These are phyloP conservation scores for Tonatia bakeri DNA, from an alignment of 2,113 vertebrate genomes.

Conservation along the genomic window DNA sequence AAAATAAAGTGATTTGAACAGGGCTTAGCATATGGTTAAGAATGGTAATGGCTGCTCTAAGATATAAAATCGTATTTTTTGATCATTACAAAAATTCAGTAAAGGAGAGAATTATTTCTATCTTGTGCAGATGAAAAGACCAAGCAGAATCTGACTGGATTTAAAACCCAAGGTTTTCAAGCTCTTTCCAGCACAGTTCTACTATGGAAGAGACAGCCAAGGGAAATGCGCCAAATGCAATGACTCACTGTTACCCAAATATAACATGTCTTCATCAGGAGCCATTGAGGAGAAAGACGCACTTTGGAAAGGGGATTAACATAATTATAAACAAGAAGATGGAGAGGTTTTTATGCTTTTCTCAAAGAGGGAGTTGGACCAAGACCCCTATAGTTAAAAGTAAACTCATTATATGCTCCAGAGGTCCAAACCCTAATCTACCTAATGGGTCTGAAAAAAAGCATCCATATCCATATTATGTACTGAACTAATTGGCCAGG, in stretches of 20 bases:
- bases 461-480: not conserved
- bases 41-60: not conserved
- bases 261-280: not conserved
- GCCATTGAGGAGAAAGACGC: not conserved
- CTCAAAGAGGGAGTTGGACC: not conserved
- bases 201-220: conserved; percentile 12
- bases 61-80: not conserved
- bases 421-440: conserved; percentile 10
- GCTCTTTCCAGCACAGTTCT: not conserved
- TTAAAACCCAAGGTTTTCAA: not conserved
- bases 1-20: not conserved
- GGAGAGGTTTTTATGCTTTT: not conserved
- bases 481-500: not conserved
- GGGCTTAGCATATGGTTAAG: not conserved
- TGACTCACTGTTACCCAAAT: conserved; percentile 42
- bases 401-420: not conserved
- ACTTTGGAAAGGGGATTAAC: conserved; percentile 32
- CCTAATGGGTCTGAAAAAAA: not conserved
- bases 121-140: not conserved
- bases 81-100: not conserved
- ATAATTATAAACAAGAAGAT: conserved; percentile 32
- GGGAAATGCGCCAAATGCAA: not conserved
- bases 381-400: not conserved
- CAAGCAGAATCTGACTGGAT: not conserved
- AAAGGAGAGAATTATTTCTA: not conserved